A percentile compares a stretch with the other conserved stretches of the same genome.
These are phyloP conservation scores for Molothrus ater DNA, from an alignment of 2,797 vertebrate genomes.

Conservation along the genomic window DNA sequence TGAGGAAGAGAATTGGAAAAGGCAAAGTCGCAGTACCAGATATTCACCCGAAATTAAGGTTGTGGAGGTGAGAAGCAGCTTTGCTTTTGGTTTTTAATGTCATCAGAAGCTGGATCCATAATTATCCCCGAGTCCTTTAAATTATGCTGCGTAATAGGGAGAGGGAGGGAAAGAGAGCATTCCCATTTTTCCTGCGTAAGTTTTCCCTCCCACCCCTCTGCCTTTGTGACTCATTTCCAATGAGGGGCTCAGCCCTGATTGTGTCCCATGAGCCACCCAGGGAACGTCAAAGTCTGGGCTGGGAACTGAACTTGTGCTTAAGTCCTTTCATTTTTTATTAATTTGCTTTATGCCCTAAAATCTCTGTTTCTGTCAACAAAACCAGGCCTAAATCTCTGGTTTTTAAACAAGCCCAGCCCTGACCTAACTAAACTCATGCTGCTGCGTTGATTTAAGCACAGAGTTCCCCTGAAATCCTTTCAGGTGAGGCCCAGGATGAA, in stretches of 20 bases:
- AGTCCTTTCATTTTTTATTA: rapidly evolving
- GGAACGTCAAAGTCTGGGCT: not conserved
- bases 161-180: not conserved
- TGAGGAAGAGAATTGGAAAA: not conserved
- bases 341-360: not conserved
- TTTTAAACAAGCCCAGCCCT: not conserved
- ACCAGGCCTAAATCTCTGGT: not conserved
- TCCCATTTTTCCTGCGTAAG: not conserved
- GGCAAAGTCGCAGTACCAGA: not conserved
- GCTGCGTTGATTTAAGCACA: not conserved
- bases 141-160: not conserved
- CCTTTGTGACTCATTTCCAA: not conserved
- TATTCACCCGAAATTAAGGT: not conserved
- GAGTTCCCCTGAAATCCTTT: not conserved
- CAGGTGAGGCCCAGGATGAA: not conserved
- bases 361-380: not conserved
- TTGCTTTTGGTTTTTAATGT: not conserved
- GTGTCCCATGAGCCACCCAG: not conserved
- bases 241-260: not conserved
- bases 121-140: not conserved
- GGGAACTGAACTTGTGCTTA: not conserved
- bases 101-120: not conserved
- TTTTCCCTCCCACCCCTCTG: not conserved
- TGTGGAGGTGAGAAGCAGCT: not conserved
- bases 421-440: not conserved